Evolutionary conservation across 1,140 invertebrate species (phyloP).

Genomic region (Ephestia elutella): DNA sequence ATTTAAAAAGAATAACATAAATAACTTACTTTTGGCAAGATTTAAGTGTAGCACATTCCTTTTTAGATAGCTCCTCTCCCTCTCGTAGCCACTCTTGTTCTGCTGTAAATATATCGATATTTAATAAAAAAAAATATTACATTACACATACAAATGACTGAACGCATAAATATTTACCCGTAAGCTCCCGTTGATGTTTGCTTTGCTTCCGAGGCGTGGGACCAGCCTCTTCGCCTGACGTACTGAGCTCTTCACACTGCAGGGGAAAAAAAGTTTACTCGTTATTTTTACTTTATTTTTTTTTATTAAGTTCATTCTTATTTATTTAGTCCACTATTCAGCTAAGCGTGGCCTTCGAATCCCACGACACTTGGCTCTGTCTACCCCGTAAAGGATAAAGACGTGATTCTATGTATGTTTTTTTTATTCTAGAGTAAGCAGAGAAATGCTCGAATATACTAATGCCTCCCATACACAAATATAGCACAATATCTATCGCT

Average conservation of each 20-base stretch:
- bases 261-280: too few relatives aligned
- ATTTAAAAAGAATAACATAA: too few relatives aligned
- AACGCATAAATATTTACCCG: constrained; percentile 35
- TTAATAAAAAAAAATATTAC: background rate
- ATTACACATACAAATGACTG: background rate
- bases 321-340: too few relatives aligned
- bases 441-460: too few relatives aligned
- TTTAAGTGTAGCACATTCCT: constrained; percentile 60
- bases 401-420: too few relatives aligned
- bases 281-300: constrained; percentile 6
- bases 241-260: constrained; percentile 71
- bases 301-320: too few relatives aligned
- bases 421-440: too few relatives aligned
- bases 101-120: constrained; percentile 32
- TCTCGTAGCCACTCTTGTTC: constrained; percentile 70
- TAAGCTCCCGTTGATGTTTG: constrained; percentile 66
- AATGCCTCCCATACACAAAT: too few relatives aligned
- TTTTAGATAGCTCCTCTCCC: constrained; percentile 62
- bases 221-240: constrained; percentile 69
- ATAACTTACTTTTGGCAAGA: constrained; percentile 65
- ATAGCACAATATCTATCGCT: too few relatives aligned
- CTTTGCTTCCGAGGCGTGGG: constrained; percentile 72
- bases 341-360: too few relatives aligned
- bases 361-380: too few relatives aligned
- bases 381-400: too few relatives aligned